phyloP scores from a whole-genome alignment of 2,113 vertebrate species.

The Eulacestoma nigropectus region DNA sequence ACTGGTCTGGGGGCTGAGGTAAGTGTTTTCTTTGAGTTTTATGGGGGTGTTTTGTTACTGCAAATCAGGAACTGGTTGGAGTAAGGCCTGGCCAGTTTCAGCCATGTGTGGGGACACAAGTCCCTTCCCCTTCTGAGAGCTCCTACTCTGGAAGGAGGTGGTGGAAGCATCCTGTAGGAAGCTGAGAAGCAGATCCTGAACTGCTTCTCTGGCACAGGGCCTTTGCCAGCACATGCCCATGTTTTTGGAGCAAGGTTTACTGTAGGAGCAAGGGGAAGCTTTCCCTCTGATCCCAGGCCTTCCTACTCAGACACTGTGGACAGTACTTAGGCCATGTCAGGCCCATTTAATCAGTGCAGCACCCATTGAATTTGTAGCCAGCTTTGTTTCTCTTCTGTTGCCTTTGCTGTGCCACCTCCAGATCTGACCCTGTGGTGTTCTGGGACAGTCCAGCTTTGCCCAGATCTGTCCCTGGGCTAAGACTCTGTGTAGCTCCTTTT shows the following conservation, averaged over 20 bases:
- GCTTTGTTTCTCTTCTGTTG: background rate
- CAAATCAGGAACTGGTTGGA: background rate
- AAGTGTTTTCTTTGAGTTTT: background rate
- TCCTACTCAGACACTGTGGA: background rate
- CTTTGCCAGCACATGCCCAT: background rate
- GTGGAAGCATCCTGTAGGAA: background rate
- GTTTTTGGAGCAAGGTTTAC: background rate
- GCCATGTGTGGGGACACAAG: fast-evolving
- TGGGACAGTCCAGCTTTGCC: background rate
- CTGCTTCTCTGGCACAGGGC: background rate
- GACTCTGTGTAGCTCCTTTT: background rate
- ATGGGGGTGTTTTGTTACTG: background rate
- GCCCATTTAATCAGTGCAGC: background rate
- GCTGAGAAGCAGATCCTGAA: background rate
- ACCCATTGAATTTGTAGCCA: fast-evolving
- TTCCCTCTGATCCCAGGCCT: background rate
- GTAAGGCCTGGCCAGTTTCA: background rate
- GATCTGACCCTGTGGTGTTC: background rate
- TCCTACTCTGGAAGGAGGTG: background rate
- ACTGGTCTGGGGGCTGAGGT: background rate
- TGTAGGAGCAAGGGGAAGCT: background rate
- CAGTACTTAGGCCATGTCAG: background rate
- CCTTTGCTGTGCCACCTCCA: background rate
- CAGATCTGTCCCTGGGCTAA: background rate
- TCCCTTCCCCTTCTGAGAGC: background rate